Conservation (phyloP, 2,797 vertebrate species). For the Notamacropus eugenii region DNA sequence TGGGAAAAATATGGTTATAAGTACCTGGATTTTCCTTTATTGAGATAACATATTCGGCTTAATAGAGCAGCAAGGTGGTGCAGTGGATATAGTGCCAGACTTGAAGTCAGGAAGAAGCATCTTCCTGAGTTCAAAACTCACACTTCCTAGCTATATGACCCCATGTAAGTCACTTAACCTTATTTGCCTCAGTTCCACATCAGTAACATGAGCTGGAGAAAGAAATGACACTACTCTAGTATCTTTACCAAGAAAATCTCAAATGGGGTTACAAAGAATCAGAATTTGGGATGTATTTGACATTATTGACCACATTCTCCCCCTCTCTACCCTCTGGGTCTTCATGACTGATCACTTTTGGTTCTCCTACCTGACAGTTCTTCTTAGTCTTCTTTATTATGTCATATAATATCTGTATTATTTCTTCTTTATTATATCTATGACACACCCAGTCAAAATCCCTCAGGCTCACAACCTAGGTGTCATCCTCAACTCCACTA, state of each 20-base stretch:
- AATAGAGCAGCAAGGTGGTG: background rate
- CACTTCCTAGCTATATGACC: background rate
- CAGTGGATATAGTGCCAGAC: background rate
- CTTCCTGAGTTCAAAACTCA: background rate
- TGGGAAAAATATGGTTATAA: background rate
- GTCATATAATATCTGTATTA: background rate
- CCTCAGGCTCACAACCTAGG: background rate
- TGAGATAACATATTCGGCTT: background rate
- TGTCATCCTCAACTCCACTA: background rate
- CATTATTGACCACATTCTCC: background rate
- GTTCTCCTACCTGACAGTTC: background rate
- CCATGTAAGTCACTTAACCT: background rate
- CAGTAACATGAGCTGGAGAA: background rate
- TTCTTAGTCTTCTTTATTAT: background rate
- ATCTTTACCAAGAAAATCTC: background rate
- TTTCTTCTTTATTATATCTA: background rate
- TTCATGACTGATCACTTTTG: background rate
- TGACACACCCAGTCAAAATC: background rate
- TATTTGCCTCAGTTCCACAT: background rate
- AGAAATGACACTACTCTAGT: background rate
- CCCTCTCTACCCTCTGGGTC: background rate
- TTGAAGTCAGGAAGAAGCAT: background rate
- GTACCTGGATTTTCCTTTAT: background rate
- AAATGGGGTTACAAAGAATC: background rate
- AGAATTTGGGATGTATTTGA: background rate